Percentiles rank a stretch among this genome's conserved stretches.
Evolutionary conservation across 1,140 invertebrate genomes (phyloP).

Genomic region (Drosophila aff.): DNA sequence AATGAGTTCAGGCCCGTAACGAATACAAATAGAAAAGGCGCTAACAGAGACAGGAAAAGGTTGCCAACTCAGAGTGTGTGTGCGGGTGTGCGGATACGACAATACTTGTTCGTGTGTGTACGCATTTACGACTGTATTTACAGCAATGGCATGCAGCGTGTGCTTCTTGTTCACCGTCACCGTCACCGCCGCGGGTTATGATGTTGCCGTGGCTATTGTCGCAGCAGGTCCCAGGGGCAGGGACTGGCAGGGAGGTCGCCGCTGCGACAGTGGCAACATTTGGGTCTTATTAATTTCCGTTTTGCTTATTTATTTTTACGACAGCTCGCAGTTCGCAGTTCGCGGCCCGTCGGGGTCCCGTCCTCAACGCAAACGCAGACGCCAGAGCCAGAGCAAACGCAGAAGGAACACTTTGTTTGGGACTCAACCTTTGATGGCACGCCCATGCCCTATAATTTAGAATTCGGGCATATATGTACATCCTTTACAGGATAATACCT

Average conservation of each 20-base stretch:
- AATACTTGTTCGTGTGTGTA: constrained; percentile 15
- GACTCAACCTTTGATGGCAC: constrained; percentile 14
- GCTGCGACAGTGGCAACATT: constrained; percentile 36
- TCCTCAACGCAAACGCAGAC: constrained; percentile 42
- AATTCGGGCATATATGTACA: constrained; percentile 6
- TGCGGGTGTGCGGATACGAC: constrained; percentile 1
- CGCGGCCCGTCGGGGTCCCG: constrained; percentile 36
- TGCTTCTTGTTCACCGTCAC: constrained; percentile 17
- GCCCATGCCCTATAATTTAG: constrained; percentile 12
- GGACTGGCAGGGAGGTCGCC: constrained; percentile 21
- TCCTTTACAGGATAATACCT: too few species aligned
- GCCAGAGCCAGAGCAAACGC: constrained; percentile 24
- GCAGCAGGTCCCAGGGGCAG: constrained; percentile 35
- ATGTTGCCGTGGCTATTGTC: constrained; percentile 48
- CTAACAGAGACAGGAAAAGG: constrained; percentile 36
- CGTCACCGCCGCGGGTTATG: constrained; percentile 12
- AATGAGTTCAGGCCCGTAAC: constrained; percentile 30
- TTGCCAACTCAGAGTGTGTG: constrained; percentile 19
- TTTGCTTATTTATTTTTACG: constrained; percentile 75
- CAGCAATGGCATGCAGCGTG: constrained; percentile 43
- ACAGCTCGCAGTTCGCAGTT: constrained; percentile 45
- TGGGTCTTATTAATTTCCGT: constrained; percentile 72
- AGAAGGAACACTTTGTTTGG: constrained; percentile 32
- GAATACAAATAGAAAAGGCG: constrained; percentile 46
- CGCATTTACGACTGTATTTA: constrained; percentile 39